These are phyloP conservation scores for Heptranchias perlo DNA, from an alignment of 2,113 vertebrate species.

Conservation along the genomic window DNA sequence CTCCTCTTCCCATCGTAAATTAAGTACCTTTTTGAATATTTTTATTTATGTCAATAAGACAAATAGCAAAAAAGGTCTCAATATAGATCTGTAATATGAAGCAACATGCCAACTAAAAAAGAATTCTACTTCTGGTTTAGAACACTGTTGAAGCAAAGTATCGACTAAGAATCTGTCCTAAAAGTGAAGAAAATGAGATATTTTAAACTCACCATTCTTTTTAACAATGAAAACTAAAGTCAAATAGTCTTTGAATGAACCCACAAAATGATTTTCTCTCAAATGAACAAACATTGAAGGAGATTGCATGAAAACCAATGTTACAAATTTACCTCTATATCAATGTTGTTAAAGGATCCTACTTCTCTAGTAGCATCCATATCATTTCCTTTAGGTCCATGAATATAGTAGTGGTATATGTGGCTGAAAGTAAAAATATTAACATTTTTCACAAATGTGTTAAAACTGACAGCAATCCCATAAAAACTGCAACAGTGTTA, in stretches of 20 bases:
- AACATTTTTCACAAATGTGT: not conserved
- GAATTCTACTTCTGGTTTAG: not conserved
- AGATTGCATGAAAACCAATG: not conserved
- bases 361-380: constrained; percentile 41
- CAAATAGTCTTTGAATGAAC: not conserved
- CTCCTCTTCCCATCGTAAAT: not conserved
- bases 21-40: no score
- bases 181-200: not conserved
- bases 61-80: not conserved
- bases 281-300: not conserved
- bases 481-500: not conserved
- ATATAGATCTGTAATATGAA: not conserved
- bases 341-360: constrained; percentile 58
- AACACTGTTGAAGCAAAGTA: not conserved
- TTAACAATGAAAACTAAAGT: not conserved
- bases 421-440: constrained; percentile 64
- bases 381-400: constrained; percentile 76
- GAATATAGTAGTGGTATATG: constrained; percentile 92
- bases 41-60: not conserved
- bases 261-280: not conserved
- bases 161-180: not conserved
- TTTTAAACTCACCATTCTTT: not conserved
- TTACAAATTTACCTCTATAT: constrained; percentile 69
- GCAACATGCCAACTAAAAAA: not conserved
- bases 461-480: not conserved